Evolutionary conservation across 2,797 vertebrate genomes (phyloP).

Genomic region (Calcarius lapponicus): DNA sequence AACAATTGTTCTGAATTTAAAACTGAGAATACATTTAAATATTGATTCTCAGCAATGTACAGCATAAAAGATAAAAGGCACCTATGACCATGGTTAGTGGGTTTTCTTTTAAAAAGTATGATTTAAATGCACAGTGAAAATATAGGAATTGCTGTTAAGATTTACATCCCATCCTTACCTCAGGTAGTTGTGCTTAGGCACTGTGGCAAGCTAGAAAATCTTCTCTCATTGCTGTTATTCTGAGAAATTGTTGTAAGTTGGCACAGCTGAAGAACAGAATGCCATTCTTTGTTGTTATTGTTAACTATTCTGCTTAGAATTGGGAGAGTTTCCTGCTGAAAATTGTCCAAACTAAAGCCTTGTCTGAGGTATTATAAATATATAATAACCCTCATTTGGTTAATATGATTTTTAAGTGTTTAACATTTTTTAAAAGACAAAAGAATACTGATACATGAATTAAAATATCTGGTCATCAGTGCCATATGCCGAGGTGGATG

Average conservation of each 20-base stretch:
- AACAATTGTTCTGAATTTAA: neutral
- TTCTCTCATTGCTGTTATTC: neutral
- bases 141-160: neutral
- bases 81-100: neutral
- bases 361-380: neutral
- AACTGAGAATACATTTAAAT: slow-evolving; percentile 4
- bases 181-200: neutral
- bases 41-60: neutral
- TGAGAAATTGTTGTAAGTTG: neutral
- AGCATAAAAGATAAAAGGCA: neutral
- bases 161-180: neutral
- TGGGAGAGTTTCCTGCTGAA: neutral
- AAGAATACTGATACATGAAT: neutral
- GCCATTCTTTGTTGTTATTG: neutral
- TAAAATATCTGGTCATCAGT: neutral
- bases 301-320: neutral
- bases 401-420: neutral
- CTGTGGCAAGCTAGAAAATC: neutral
- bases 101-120: neutral
- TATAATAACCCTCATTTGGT: neutral
- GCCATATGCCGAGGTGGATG: neutral
- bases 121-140: neutral
- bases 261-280: neutral
- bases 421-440: neutral
- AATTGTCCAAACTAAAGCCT: neutral